Base-by-base conservation (phyloP, 2,797 vertebrate genomes). In the Poecilia picta region DNA sequence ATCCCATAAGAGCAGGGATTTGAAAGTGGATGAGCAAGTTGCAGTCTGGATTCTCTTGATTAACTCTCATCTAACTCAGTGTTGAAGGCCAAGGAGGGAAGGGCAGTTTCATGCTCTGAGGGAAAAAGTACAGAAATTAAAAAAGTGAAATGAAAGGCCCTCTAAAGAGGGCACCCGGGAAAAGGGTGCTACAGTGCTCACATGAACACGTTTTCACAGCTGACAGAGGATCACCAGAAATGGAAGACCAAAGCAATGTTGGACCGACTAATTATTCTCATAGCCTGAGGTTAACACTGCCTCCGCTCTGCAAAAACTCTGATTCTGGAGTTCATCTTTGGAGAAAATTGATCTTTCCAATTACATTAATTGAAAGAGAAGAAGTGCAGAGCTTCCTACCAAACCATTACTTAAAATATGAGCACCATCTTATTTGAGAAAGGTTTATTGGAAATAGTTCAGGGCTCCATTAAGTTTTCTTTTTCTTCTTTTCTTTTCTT, bases 1-100 rank as follows among this genome's bases (percentile, higher is more conserved):
- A 91, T 90, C 89, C 86, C 78, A 80, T 83, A 85, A 81, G 81
- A 74, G 81, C 76, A 57, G 23, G 72, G 76, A 88, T 86, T 89
- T 84, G 62, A 43, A 81, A 89, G 70, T 81, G 81, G 77, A 88
- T 85, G 74, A 86, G 82, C 84, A 82, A 62, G 74, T 89, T 85
- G 83, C 83, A 88, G 85, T 74, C 78, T 84, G 73, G 87, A 77
- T 77, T 77, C 33, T 88, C 74, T 89, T 79, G 82, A 88, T 92
- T 89, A 84, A 84, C 75, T 47, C 83, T 84, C 73, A 73, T 81
- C 88, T 88, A 82, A 76, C 81, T 82, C 49, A 45, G 82, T 76
- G 83, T 39, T 74, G 73, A 83, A 73, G 75, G 79, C 74, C 64
- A 25, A 55, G 49, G 51, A 74, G 49, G 31, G 74, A 79, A 74